Percentiles rank a stretch among this genome's conserved stretches.
These are phyloP conservation scores for Myxocyprinus asiaticus DNA, from an alignment of 2,113 vertebrate species.

Conservation along the genomic window DNA sequence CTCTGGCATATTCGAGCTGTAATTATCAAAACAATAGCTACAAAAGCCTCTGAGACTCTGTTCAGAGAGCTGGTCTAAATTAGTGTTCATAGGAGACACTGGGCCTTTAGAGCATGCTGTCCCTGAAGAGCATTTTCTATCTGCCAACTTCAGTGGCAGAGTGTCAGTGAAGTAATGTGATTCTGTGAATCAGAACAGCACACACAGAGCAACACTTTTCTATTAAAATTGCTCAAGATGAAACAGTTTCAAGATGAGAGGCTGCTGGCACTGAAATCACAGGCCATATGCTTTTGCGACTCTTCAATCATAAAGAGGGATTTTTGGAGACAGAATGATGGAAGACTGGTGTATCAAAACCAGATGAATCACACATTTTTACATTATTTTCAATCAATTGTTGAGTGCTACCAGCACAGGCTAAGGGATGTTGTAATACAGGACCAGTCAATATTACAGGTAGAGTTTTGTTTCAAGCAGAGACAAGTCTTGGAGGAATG, in stretches of 20 bases:
- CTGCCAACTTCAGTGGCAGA: conserved; percentile 19
- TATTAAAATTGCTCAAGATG: conserved; percentile 3
- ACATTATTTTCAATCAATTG: background rate
- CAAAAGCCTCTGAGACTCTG: background rate
- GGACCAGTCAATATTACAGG: background rate
- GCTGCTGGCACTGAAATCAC: background rate
- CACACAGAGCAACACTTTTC: conserved; percentile 27
- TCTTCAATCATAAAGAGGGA: background rate
- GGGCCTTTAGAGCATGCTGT: background rate
- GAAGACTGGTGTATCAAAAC: background rate
- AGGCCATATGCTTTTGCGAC: conserved; percentile 11
- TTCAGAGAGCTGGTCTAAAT: conserved; percentile 2
- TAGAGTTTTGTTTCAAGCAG: background rate
- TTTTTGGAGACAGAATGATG: background rate
- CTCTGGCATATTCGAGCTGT: background rate
- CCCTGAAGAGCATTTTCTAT: conserved; percentile 17
- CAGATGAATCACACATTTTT: background rate
- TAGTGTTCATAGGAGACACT: background rate
- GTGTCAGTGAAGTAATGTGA: conserved; percentile 16
- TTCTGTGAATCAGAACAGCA: conserved; percentile 21
- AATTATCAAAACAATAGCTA: conserved; percentile 29
- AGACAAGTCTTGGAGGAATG: background rate
- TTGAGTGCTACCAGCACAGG: background rate
- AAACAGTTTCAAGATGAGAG: conserved; percentile 20
- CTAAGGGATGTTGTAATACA: too few relatives aligned